Evolutionary conservation across 2,797 vertebrate species (phyloP), one percentile per base, ranked within the genome.

Genomic region (Streptopelia turtur): DNA sequence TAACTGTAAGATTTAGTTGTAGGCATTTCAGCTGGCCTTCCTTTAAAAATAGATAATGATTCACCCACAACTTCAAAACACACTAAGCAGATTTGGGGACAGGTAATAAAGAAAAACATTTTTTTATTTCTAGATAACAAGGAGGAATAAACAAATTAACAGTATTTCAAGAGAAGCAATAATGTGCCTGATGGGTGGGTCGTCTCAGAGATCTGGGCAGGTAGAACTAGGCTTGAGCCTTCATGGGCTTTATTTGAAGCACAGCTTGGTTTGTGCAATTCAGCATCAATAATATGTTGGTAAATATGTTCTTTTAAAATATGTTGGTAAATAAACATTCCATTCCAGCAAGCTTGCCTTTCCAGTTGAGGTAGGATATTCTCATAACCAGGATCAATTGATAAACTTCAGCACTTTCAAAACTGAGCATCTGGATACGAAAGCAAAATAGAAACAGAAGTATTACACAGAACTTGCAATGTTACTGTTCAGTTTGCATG

Each of bases 1-100:
- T 81, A 91, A 92, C 82, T 82, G 76, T 61, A 95, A 91, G 47
- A 91, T 94, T 95, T 78, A 83, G 81, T 85, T 95, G 86, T 76
- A 93, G 91, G 92, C 49, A 71, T 87, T 95, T 93, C 82, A 85
- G 59, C 41, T 91, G 86, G 79, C 69, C 74, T 90, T 94, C 91
- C 80, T 75, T 83, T 89, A 85, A 65, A 94, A 91, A 81, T 49
- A 76, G 11, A 64, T 90, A 57, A 89, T 7, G 8, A 78, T 84
- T 41, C 43, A 76, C 65, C 28, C 49, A 82, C 3, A 8, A 41
- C 20, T 89, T 83, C 17, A 92, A 77, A 83, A 89, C 30, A 85
- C 12, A 75, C 16, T 22, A 61, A 71, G 21, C 61, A 35, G 20
- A 68, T 75, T 90, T 22, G 4, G 3, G 22, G 4, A 10, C 5